Evolutionary conservation across 2,888 invertebrate species (phyloP).

Genomic region (Malthinus seriepunctatus): DNA sequence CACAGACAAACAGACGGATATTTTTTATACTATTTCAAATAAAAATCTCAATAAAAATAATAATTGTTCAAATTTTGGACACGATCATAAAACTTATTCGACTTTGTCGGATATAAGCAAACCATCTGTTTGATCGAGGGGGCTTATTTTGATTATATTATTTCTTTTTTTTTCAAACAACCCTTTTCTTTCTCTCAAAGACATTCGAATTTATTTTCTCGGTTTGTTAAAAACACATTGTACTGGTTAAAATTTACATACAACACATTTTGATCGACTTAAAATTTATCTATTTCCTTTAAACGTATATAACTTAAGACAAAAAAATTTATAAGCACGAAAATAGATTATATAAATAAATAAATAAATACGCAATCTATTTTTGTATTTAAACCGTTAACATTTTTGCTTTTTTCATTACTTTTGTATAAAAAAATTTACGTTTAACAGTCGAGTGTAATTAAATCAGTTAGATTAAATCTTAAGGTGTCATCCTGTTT

Average conservation of each 20-base stretch:
- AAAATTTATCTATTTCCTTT: conserved; percentile 30
- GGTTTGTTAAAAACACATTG: conserved; percentile 31
- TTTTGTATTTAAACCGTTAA: no score
- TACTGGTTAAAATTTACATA: conserved; percentile 30
- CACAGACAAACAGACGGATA: no score
- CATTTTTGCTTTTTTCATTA: no score
- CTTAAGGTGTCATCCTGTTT: no score
- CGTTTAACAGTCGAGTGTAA: neutral
- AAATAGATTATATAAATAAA: neutral
- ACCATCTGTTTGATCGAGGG: conserved; percentile 31
- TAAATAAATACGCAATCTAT: no score
- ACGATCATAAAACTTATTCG: no score
- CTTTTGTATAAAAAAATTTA: neutral
- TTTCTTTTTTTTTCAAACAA: conserved; percentile 27
- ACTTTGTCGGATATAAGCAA: no score
- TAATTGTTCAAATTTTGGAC: no score
- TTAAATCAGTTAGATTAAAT: no score
- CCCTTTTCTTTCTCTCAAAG: conserved; percentile 28
- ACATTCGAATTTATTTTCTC: conserved; percentile 31
- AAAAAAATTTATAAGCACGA: conserved; percentile 13
- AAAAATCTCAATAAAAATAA: no score
- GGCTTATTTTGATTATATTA: conserved; percentile 8
- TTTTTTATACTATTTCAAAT: no score
- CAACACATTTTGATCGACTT: conserved; percentile 29
- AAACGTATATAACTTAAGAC: conserved; percentile 17